These are phyloP conservation scores for Pycnonotus jocosus DNA, from an alignment of 2,113 vertebrate genomes.

Conservation along the genomic window DNA sequence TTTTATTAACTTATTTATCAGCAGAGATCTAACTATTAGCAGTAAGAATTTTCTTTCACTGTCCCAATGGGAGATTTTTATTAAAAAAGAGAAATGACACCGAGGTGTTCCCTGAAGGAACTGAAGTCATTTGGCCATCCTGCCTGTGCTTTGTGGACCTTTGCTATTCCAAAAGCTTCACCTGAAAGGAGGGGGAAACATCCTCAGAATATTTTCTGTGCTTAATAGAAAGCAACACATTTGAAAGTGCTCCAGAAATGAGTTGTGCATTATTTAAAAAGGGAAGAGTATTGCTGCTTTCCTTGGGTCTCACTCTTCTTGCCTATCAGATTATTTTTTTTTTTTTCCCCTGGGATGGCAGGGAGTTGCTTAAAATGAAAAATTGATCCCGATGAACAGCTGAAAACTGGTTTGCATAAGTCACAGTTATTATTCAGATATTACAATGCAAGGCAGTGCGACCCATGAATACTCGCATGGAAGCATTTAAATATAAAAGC, in stretches of 20 bases:
- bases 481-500: conserved; percentile 36
- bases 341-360: not conserved
- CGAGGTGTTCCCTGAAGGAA: not conserved
- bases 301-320: not conserved
- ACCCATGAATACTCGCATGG: not conserved
- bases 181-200: not conserved
- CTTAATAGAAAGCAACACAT: conserved; percentile 34
- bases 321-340: not conserved
- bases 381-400: conserved; percentile 50
- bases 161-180: not conserved
- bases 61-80: not conserved
- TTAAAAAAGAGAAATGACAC: not conserved
- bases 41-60: not conserved
- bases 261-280: conserved; percentile 53
- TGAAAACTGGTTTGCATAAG: conserved; percentile 66
- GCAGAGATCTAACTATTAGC: not conserved
- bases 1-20: not conserved
- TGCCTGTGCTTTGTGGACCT: not conserved
- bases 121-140: not conserved
- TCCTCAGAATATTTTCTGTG: not conserved
- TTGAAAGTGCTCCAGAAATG: conserved; percentile 38
- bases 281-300: not conserved
- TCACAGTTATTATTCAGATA: conserved; percentile 63
- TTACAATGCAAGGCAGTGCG: conserved; percentile 49
- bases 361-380: conserved; percentile 60